phyloP scores from a whole-genome alignment of 2,888 invertebrate genomes.

The Caenorhabditis sp. region DNA sequence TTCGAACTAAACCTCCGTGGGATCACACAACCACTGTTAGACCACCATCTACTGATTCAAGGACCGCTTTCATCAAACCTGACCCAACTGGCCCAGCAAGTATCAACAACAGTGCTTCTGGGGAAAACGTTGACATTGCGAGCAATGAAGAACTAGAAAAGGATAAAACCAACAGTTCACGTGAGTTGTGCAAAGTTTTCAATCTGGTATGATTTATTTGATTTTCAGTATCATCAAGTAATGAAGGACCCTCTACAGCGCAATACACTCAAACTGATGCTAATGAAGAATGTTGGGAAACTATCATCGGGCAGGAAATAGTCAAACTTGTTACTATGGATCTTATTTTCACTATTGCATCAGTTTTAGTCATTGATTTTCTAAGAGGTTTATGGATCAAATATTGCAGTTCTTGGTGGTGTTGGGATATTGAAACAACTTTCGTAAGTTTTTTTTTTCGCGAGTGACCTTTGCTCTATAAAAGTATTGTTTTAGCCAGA shows the following conservation, averaged over 20 bases:
- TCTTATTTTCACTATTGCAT: slow-evolving; percentile 84
- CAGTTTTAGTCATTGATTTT: slow-evolving; percentile 87
- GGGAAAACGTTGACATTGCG: background rate
- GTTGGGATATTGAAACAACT: slow-evolving; percentile 94
- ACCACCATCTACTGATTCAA: background rate
- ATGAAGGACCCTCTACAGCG: slow-evolving; percentile 5
- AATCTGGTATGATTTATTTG: too few species aligned
- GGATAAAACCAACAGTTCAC: background rate
- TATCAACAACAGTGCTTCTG: background rate
- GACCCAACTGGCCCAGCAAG: slow-evolving; percentile 2
- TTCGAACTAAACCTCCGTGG: slow-evolving; percentile 48
- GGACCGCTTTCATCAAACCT: background rate
- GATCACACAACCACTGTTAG: slow-evolving; percentile 14
- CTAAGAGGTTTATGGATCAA: slow-evolving; percentile 89
- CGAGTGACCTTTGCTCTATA: background rate
- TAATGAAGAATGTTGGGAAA: slow-evolving; percentile 88
- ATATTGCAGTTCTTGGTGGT: slow-evolving; percentile 82
- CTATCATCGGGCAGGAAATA: slow-evolving; percentile 94
- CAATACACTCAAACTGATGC: slow-evolving; percentile 15
- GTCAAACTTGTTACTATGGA: slow-evolving; percentile 95
- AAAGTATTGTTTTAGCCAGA: slow-evolving; percentile 77
- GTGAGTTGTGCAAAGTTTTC: too few species aligned
- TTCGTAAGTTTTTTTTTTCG: slow-evolving; percentile 75
- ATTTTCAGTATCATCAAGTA: slow-evolving; percentile 4
- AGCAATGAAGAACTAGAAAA: background rate